Evolutionary conservation across 2,797 vertebrate species (phyloP), one percentile per base, ranked within the genome.

Genomic region (Danio albolineatus): DNA sequence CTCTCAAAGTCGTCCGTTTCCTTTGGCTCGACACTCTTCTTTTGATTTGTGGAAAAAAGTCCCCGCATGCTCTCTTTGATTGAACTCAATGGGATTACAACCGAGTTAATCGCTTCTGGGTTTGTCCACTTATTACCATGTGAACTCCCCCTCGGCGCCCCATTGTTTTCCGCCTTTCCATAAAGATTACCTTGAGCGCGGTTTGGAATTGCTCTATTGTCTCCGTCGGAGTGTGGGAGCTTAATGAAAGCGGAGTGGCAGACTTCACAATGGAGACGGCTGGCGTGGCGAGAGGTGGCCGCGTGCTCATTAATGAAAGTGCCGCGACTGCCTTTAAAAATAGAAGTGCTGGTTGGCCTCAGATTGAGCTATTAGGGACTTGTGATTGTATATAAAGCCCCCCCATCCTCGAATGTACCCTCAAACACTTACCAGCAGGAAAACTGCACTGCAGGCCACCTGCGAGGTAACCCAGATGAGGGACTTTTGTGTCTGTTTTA

Each of bases 1-100:
- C 75, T 38, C 82, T 87, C 61, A 78, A 83, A 85, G 73, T 86
- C 81, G 62, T 77, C 82, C 61, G 82, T 88, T 88, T 89, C 84
- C 83, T 86, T 80, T 85, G 62, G 59, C 76, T 85, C 78, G 60
- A 79, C 83, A 83, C 78, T 87, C 76, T 76, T 84, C 9, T 54
- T 65, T 82, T 85, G 84, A 73, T 80, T 87, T 89, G 82, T 76
- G 51, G 87, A 89, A 46, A 60, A 84, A 28, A 28, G 84, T 86
- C 78, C 79, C 81, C 41, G 71, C 83, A 85, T 81, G 84, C 83
- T 86, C 65, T 76, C 76, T 90, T 87, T 89, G 90, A 90, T 90
- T 88, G 81, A 89, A 91, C 87, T 91, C 89, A 89, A 86, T 88
- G 85, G 88, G 89, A 91, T 91, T 91, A 90, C 88, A 88, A 85